A percentile compares a stretch with the other conserved stretches of the same genome.
These are phyloP conservation scores for Heloderma charlesbogerti DNA, from an alignment of 2,113 vertebrate species.

Conservation along the genomic window DNA sequence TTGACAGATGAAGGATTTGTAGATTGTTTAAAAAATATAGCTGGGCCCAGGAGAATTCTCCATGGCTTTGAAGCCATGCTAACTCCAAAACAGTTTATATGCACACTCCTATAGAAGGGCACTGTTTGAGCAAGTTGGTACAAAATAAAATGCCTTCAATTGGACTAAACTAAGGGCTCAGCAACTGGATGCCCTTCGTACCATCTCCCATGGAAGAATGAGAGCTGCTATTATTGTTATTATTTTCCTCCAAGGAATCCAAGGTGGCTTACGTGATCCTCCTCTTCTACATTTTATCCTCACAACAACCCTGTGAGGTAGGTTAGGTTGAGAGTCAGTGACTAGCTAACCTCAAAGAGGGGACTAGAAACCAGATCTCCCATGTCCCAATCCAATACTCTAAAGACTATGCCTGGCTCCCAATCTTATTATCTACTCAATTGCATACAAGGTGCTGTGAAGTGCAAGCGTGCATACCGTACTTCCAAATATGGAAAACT, in stretches of 20 bases:
- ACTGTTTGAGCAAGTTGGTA: neutral
- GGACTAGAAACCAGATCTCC: no score
- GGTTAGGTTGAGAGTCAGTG: no score
- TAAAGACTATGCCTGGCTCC: no score
- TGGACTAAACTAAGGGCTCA: neutral
- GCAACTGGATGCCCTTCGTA: neutral
- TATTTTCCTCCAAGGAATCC: no score
- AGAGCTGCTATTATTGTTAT: neutral
- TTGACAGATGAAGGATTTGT: neutral
- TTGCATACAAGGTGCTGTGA: neutral
- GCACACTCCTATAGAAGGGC: neutral
- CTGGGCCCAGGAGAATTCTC: no score
- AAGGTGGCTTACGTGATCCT: no score
- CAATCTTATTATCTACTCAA: neutral
- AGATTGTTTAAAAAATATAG: neutral
- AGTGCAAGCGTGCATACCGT: constrained; percentile 66
- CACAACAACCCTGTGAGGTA: no score
- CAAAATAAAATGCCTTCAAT: neutral
- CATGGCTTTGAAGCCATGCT: neutral
- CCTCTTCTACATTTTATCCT: no score
- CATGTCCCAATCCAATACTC: no score
- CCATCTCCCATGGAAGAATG: neutral
- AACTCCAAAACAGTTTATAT: neutral
- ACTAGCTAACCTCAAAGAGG: no score
- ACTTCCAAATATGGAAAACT: constrained; percentile 91